phyloP scores from a whole-genome alignment of 2,797 vertebrate genomes.

The Poecilia picta region DNA sequence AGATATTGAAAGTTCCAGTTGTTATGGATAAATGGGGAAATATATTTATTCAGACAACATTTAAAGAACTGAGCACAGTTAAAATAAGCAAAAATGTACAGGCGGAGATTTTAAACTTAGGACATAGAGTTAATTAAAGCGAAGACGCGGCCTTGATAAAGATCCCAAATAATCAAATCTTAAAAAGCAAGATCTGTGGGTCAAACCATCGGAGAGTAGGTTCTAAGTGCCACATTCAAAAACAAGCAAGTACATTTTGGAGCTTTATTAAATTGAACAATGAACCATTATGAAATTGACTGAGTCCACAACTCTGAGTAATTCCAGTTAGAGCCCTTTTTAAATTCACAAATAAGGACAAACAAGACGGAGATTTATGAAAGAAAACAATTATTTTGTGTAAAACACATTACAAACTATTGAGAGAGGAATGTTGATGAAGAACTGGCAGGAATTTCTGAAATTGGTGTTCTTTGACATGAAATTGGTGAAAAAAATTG shows the following conservation, averaged over 20 bases:
- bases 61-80: no score
- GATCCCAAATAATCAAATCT: background rate
- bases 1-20: no score
- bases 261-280: background rate
- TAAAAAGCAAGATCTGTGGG: background rate
- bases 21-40: no score
- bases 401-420: conserved; percentile 42
- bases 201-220: background rate
- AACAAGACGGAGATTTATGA: conserved; percentile 5
- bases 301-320: background rate
- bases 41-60: no score
- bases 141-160: background rate
- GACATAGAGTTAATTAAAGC: background rate
- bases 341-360: background rate
- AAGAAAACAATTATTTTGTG: conserved; percentile 23
- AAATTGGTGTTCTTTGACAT: conserved; percentile 44
- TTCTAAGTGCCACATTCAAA: background rate
- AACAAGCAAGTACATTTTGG: background rate
- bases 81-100: no score
- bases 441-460: conserved; percentile 51
- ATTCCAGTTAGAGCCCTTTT: background rate
- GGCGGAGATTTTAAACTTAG: no score
- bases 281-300: background rate
- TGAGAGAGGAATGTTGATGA: conserved; percentile 36
- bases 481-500: conserved; percentile 34